phyloP scores from a whole-genome alignment of 2,113 vertebrate genomes.

The Mormyrus iriodes region DNA sequence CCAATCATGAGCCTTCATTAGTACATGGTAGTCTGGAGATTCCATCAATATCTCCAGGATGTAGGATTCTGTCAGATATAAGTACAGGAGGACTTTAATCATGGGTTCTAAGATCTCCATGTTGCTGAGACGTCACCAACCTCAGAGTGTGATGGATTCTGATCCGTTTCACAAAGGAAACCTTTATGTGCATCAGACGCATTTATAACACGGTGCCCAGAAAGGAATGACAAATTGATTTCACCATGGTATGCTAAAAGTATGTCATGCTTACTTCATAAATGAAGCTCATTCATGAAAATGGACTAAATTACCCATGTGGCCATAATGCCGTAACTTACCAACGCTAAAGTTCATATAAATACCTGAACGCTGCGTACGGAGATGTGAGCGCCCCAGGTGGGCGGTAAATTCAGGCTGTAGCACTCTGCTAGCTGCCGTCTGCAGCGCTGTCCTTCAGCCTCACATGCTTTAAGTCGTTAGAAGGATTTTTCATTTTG shows the following conservation, averaged over 20 bases:
- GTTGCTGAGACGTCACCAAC: not conserved
- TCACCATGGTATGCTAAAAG: not conserved
- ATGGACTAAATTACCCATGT: not conserved
- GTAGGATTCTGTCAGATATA: not conserved
- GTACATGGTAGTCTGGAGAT: not conserved
- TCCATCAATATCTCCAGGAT: not conserved
- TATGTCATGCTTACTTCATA: not conserved
- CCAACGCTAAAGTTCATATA: not conserved
- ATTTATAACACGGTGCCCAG: not conserved
- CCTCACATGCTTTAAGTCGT: not conserved
- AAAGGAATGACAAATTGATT: not conserved
- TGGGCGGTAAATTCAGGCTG: not conserved
- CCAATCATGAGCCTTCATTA: not conserved
- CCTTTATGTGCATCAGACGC: not conserved
- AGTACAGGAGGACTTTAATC: not conserved
- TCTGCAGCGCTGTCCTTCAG: not conserved
- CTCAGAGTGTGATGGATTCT: not conserved
- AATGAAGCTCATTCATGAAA: not conserved
- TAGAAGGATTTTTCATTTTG: not conserved
- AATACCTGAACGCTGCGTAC: not conserved
- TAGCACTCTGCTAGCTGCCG: not conserved
- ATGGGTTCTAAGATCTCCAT: not conserved
- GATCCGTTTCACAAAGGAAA: not conserved
- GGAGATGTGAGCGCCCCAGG: not conserved
- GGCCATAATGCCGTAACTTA: not conserved